These are phyloP conservation scores for Palloptera scutellata DNA, from an alignment of 2,888 invertebrate genomes.

Conservation along the genomic window DNA sequence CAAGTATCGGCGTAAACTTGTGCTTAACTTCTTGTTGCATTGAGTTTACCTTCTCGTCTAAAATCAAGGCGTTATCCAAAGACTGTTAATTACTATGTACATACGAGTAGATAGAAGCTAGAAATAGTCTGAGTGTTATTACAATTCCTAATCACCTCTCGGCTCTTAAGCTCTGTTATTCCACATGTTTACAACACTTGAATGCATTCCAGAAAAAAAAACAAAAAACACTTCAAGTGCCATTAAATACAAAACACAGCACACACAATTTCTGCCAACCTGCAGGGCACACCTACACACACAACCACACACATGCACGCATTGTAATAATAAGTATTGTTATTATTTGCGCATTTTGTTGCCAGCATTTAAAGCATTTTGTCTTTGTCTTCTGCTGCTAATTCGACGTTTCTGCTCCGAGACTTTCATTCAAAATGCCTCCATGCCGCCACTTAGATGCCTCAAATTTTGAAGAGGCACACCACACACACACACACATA, in stretches of 20 bases:
- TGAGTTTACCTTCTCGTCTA: slow-evolving; percentile 55
- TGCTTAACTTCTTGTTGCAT: slow-evolving; percentile 62
- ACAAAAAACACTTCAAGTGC: no score
- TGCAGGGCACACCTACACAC: not conserved
- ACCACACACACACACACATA: slow-evolving; percentile 24
- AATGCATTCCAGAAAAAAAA: no score
- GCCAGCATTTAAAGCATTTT: slow-evolving; percentile 41
- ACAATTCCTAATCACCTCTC: no score
- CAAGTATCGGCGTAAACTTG: slow-evolving; percentile 51
- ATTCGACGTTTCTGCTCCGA: slow-evolving; percentile 16
- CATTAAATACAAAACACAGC: no score
- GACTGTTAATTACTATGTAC: no score
- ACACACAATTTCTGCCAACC: no score
- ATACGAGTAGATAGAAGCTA: no score
- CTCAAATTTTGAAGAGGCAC: slow-evolving; percentile 6
- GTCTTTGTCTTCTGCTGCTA: slow-evolving; percentile 12
- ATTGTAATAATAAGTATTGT: slow-evolving; percentile 45
- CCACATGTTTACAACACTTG: no score
- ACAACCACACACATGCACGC: slow-evolving; percentile 28
- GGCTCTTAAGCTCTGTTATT: no score
- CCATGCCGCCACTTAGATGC: not conserved
- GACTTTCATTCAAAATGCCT: slow-evolving; percentile 39
- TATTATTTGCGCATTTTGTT: slow-evolving; percentile 59
- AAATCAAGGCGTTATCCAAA: not conserved
- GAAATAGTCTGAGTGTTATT: no score